A percentile compares a stretch with the other conserved stretches of the same genome.
These are phyloP conservation scores for Syrista parreyssii DNA, from an alignment of 2,888 invertebrate genomes.

Conservation along the genomic window DNA sequence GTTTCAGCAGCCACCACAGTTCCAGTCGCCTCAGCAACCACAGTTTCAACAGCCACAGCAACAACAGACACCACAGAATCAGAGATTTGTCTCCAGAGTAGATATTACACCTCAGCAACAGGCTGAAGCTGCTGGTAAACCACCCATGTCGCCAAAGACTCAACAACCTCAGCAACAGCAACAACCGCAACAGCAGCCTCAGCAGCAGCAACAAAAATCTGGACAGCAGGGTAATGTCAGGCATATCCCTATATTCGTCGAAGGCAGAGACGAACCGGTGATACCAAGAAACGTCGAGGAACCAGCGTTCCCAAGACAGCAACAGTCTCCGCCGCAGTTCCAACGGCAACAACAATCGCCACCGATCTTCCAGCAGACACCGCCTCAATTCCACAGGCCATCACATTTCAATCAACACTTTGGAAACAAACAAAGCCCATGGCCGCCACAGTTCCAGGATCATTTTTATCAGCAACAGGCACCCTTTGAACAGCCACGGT, in stretches of 20 bases:
- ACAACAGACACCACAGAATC: conserved; percentile 51
- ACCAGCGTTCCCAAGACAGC: conserved; percentile 57
- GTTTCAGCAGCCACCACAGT: conserved; percentile 14
- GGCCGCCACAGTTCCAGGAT: conserved; percentile 67
- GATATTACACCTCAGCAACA: conserved; percentile 60
- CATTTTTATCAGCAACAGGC: conserved; percentile 66
- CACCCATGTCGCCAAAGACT: conserved; percentile 29
- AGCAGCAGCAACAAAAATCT: conserved; percentile 34
- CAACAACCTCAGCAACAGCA: conserved; percentile 46
- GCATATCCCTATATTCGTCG: conserved; percentile 89
- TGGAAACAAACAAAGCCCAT: conserved; percentile 63
- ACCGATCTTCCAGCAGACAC: conserved; percentile 15
- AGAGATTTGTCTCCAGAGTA: conserved; percentile 54
- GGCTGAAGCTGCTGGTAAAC: conserved; percentile 31
- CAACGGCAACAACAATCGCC: conserved; percentile 27
- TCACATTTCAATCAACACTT: conserved; percentile 65
- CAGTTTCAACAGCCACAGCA: conserved; percentile 56
- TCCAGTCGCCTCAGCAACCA: conserved; percentile 24
- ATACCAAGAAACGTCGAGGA: conserved; percentile 73
- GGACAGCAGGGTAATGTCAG: conserved; percentile 72
- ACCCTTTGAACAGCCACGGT: conserved; percentile 60
- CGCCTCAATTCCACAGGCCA: conserved; percentile 55
- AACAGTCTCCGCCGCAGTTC: conserved; percentile 44
- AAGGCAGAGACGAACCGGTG: conserved; percentile 85
- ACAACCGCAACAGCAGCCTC: conserved; percentile 39